Evolutionary conservation across 2,797 vertebrate genomes (phyloP).

Genomic region (Microcaecilia unicolor): DNA sequence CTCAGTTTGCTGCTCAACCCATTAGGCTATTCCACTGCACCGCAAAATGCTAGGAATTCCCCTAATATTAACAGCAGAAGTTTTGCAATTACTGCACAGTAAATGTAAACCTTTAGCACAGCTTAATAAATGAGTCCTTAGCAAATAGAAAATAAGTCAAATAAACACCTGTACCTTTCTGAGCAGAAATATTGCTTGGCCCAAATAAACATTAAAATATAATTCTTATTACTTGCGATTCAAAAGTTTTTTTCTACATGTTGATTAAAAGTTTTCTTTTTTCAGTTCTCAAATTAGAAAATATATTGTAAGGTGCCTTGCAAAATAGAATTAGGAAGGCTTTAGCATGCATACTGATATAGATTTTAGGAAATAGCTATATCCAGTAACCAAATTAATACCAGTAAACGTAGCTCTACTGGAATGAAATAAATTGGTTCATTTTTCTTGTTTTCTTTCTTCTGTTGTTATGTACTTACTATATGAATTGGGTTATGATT

Average conservation of each 20-base stretch:
- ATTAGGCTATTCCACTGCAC: too few species aligned
- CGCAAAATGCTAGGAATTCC: too few species aligned
- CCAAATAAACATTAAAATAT: background rate
- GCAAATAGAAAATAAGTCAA: too few species aligned
- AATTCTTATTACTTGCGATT: conserved; percentile 3
- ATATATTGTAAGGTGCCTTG: conserved; percentile 77
- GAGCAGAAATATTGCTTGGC: too few species aligned
- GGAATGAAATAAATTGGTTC: conserved; percentile 57
- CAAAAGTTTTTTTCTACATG: background rate
- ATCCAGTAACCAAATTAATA: conserved; percentile 57
- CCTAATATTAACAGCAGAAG: too few species aligned
- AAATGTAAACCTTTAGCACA: too few species aligned
- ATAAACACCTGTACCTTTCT: too few species aligned
- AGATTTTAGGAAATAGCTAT: conserved; percentile 64
- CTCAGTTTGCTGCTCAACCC: too few species aligned
- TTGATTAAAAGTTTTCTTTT: conserved; percentile 10
- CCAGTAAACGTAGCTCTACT: conserved; percentile 60
- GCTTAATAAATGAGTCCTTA: too few species aligned
- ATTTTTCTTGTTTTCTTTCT: conserved; percentile 63
- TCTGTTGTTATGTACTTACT: conserved; percentile 61
- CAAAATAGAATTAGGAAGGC: conserved; percentile 57
- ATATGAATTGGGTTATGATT: conserved; percentile 63
- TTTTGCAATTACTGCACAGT: too few species aligned
- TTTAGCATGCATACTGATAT: conserved; percentile 61
- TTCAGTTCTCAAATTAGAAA: conserved; percentile 32